phyloP scores from a whole-genome alignment of 2,113 vertebrate genomes.

The Corythoichthys intestinalis region DNA sequence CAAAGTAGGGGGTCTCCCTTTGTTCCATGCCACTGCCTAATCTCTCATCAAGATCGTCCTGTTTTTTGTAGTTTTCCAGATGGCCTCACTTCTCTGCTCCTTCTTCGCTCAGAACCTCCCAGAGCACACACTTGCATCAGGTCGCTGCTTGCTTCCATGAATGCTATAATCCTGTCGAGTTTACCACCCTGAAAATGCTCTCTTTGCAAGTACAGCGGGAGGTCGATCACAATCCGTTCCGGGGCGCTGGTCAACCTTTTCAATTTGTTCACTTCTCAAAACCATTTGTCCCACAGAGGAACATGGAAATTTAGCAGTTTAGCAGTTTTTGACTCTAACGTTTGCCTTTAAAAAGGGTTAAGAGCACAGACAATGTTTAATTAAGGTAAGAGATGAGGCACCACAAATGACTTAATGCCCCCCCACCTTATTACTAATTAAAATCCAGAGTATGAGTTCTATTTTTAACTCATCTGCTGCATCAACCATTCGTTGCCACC shows the following conservation, averaged over 20 bases:
- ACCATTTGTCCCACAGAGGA: not conserved
- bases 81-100: constrained; percentile 55
- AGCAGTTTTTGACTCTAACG: not conserved
- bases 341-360: not conserved
- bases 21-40: constrained; percentile 27
- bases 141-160: constrained; percentile 64
- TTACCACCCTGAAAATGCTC: constrained; percentile 54
- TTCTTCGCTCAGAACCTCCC: constrained; percentile 54
- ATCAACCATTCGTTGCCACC: no score
- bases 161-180: constrained; percentile 57
- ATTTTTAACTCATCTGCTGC: no score
- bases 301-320: not conserved
- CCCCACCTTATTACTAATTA: no score
- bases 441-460: no score
- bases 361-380: not conserved
- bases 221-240: constrained; percentile 7
- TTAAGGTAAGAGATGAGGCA: no score
- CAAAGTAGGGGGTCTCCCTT: constrained; percentile 42
- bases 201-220: constrained; percentile 40
- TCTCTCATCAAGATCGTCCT: constrained; percentile 54
- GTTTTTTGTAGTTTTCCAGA: constrained; percentile 65
- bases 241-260: not conserved
- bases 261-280: not conserved
- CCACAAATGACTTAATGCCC: no score
- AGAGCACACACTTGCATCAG: constrained; percentile 60